Conservation (phyloP, 2,888 invertebrate species). For the Parthenolecanium corni region DNA sequence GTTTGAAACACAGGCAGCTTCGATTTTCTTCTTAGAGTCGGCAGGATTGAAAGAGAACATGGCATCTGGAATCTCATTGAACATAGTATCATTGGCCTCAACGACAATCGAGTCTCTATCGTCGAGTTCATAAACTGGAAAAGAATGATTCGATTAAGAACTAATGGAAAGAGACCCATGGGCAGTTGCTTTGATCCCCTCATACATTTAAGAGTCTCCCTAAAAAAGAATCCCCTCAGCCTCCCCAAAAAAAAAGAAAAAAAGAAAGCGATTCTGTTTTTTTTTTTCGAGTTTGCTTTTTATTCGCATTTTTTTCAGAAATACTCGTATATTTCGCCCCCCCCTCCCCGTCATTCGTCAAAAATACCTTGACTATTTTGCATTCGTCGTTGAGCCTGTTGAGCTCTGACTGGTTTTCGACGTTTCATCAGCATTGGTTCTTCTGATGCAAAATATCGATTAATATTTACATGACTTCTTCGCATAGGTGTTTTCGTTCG, state of each 20-base stretch:
- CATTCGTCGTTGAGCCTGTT: constrained; percentile 13
- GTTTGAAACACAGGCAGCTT: constrained; percentile 18
- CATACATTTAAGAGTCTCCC: no score
- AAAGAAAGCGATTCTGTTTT: no score
- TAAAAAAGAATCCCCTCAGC: no score
- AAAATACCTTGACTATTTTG: constrained; percentile 6
- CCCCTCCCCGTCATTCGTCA: no score
- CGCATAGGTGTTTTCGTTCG: constrained; percentile 1
- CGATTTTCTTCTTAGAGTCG: constrained; percentile 1
- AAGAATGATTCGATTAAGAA: no score
- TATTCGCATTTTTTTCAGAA: no score
- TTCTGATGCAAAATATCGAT: constrained; percentile 12
- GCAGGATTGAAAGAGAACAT: background rate
- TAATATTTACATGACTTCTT: constrained; percentile 19
- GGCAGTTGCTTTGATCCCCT: no score
- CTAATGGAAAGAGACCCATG: background rate
- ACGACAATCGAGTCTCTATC: constrained; percentile 15
- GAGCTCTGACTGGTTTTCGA: constrained; percentile 9
- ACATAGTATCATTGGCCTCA: constrained; percentile 6
- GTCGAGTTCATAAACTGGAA: constrained; percentile 16
- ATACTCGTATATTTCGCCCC: no score
- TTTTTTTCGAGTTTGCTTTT: no score
- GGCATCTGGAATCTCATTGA: constrained; percentile 15
- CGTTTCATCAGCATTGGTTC: constrained; percentile 11
- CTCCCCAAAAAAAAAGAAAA: background rate